Conservation (phyloP, 2,797 vertebrate genomes). For the Loriculus beryllinus region DNA sequence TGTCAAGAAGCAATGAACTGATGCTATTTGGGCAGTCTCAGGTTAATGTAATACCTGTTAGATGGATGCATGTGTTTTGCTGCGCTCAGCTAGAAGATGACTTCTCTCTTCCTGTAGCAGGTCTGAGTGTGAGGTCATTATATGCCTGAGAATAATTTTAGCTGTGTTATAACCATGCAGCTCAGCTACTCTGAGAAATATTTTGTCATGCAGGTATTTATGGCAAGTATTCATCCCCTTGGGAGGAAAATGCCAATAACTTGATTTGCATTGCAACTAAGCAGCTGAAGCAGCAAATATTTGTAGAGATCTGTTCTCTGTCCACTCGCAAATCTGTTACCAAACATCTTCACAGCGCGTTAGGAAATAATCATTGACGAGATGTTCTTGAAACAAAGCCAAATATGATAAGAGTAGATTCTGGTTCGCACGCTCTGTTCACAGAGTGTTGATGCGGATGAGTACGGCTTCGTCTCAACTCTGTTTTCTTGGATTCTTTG, state of each 20-base stretch:
- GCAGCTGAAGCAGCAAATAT: neutral
- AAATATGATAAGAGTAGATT: neutral
- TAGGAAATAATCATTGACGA: neutral
- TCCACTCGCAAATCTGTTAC: neutral
- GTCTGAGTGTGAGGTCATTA: neutral
- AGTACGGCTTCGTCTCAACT: neutral
- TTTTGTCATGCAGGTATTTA: neutral
- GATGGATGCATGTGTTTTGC: neutral
- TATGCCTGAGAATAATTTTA: neutral
- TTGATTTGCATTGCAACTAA: neutral
- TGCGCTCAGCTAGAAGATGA: neutral
- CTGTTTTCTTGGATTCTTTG: neutral
- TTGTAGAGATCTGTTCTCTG: neutral
- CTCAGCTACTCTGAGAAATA: neutral
- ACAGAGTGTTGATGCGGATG: neutral
- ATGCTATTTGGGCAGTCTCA: neutral
- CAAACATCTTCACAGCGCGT: neutral
- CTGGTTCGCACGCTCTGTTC: neutral
- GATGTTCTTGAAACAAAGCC: neutral
- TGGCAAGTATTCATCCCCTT: neutral
- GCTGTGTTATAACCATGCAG: neutral
- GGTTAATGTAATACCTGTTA: neutral
- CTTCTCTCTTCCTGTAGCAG: neutral
- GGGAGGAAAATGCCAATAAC: neutral
- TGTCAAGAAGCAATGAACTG: neutral